Evolutionary conservation across 2,797 vertebrate species (phyloP).

Genomic region (Myripristis jacobus): DNA sequence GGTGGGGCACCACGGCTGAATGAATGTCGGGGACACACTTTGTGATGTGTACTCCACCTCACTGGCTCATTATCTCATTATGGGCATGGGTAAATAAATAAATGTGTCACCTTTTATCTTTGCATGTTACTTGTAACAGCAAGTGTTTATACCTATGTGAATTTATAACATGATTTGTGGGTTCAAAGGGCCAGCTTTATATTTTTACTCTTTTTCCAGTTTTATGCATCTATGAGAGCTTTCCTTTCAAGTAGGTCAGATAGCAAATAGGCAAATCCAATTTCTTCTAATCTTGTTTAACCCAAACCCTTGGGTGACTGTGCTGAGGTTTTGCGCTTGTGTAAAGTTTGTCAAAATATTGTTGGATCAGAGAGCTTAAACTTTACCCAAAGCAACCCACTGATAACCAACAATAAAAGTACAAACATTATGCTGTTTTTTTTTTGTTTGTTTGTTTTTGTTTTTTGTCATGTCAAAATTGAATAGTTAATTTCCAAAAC

Average conservation of each 20-base stretch:
- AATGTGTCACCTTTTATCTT: slow-evolving; percentile 3
- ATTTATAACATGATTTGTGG: slow-evolving; percentile 1
- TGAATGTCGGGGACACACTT: too few relatives aligned
- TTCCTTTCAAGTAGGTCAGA: slow-evolving; percentile 58
- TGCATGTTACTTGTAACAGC: background rate
- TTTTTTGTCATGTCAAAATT: slow-evolving; percentile 1
- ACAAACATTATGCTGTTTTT: background rate
- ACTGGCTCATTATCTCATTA: background rate
- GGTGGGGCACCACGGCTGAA: too few relatives aligned
- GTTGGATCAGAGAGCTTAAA: slow-evolving; percentile 42
- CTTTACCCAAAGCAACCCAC: slow-evolving; percentile 25
- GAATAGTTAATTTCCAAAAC: background rate
- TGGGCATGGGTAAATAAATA: background rate
- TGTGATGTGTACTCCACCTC: background rate
- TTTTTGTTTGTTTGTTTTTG: too few relatives aligned
- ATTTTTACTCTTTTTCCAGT: background rate
- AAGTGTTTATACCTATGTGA: background rate
- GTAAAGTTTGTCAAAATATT: slow-evolving; percentile 49
- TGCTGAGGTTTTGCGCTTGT: slow-evolving; percentile 25
- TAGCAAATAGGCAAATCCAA: slow-evolving; percentile 51
- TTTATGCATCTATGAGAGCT: slow-evolving; percentile 12
- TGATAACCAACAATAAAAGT: slow-evolving; percentile 9
- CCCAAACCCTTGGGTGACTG: slow-evolving; percentile 34
- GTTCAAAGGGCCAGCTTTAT: background rate
- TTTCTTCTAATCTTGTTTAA: slow-evolving; percentile 55